Conservation (phyloP, 2,888 invertebrate genomes). For the Megamerina dolium region DNA sequence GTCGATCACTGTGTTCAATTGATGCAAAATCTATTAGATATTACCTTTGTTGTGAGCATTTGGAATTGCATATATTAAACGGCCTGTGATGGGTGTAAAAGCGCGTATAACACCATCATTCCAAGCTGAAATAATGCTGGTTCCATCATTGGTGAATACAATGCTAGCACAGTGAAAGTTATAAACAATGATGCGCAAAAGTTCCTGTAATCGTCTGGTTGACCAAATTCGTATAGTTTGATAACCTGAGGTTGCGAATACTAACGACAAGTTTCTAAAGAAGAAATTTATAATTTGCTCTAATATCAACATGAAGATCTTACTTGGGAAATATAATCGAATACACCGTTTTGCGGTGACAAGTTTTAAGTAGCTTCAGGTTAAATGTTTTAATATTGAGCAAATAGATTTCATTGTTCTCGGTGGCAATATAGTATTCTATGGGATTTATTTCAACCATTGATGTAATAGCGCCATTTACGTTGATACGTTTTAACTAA, state of each 20-base stretch:
- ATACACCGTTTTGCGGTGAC: constrained; percentile 74
- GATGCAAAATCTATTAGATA: neutral
- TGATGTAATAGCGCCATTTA: constrained; percentile 69
- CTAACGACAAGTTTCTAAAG: constrained; percentile 67
- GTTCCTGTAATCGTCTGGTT: constrained; percentile 65
- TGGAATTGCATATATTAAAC: constrained; percentile 72
- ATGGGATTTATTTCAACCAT: constrained; percentile 57
- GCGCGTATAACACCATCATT: constrained; percentile 76
- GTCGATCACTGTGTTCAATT: too few species aligned
- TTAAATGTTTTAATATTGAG: constrained; percentile 64
- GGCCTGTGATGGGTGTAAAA: constrained; percentile 76
- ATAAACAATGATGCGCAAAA: constrained; percentile 76
- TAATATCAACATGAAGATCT: constrained; percentile 36
- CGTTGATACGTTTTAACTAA: constrained; percentile 55
- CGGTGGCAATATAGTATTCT: constrained; percentile 69
- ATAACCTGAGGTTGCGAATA: constrained; percentile 81
- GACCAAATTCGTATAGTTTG: constrained; percentile 87
- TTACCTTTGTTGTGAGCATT: constrained; percentile 85
- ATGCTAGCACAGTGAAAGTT: constrained; percentile 81
- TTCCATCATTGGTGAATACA: constrained; percentile 72
- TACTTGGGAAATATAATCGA: constrained; percentile 79
- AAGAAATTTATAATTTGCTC: neutral
- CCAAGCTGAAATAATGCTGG: constrained; percentile 76
- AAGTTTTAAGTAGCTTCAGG: constrained; percentile 68
- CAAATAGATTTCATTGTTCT: constrained; percentile 73